Evolutionary conservation across 2,113 vertebrate genomes (phyloP).

Genomic region (Myrmecobius fasciatus): DNA sequence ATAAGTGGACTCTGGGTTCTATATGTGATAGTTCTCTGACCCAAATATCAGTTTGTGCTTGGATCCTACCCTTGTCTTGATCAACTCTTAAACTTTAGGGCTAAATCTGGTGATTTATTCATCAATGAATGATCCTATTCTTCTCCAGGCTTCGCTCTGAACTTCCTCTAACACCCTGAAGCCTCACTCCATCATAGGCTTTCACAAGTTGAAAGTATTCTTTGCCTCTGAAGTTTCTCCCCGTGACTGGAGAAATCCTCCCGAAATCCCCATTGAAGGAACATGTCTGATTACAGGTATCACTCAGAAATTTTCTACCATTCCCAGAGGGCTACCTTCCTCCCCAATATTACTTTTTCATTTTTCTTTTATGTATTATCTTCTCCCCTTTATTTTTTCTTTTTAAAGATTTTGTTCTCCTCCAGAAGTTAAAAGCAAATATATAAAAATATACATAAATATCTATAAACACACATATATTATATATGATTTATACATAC

Average conservation of each 20-base stretch:
- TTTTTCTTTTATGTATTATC: not conserved
- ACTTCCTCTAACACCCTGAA: not conserved
- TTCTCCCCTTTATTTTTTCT: not conserved
- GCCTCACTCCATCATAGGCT: not conserved
- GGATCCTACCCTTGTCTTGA: not conserved
- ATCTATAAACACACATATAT: not conserved
- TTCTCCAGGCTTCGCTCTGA: not conserved
- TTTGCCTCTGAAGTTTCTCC: not conserved
- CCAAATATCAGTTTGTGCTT: not conserved
- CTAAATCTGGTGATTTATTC: not conserved
- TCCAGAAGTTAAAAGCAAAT: not conserved
- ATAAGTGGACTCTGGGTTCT: not conserved
- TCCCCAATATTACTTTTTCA: not conserved
- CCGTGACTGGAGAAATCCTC: not conserved
- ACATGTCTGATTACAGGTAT: not conserved
- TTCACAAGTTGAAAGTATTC: not conserved
- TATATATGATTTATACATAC: not conserved
- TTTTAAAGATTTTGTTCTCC: not conserved
- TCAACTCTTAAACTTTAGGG: not conserved
- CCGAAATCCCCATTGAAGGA: not conserved
- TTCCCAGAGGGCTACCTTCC: not conserved
- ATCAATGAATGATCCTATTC: not conserved
- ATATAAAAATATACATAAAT: not conserved
- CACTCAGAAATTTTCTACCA: not conserved
- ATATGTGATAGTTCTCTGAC: not conserved